Evolutionary conservation across 37 sponge, comb jelly and placozoan genomes (phyloP).

Genomic region (Haliclona indistincta): DNA sequence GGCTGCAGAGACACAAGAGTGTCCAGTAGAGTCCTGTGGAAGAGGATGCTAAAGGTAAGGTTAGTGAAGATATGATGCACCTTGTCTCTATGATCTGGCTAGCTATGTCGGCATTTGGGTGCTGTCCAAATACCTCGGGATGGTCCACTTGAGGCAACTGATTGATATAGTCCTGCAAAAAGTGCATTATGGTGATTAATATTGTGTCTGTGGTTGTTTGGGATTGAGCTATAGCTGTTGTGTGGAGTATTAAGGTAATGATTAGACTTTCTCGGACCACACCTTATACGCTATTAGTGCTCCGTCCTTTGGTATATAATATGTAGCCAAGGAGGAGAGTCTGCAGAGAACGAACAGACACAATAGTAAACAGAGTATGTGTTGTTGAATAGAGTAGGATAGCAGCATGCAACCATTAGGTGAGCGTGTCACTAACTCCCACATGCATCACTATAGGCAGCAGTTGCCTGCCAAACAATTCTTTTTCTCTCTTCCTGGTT

Average conservation of each 20-base stretch:
- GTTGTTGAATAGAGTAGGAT: no score
- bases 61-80: slow-evolving; percentile 14
- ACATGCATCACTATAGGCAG: no score
- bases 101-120: slow-evolving; percentile 99
- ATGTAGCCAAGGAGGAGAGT: slow-evolving; percentile 79
- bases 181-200: no score
- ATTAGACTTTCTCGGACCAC: no score
- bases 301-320: slow-evolving; percentile 99
- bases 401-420: no score
- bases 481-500: slow-evolving; percentile 9
- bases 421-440: no score
- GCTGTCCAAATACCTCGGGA: slow-evolving; percentile 99
- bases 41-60: neutral
- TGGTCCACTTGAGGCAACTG: slow-evolving; percentile 91
- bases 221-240: no score
- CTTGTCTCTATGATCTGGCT: slow-evolving; percentile 99
- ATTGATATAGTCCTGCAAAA: slow-evolving; percentile 83
- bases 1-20: slow-evolving; percentile 98
- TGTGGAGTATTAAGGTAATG: no score
- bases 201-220: no score
- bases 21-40: slow-evolving; percentile 86
- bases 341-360: no score
- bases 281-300: slow-evolving; percentile 77
- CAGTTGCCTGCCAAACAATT: no score
- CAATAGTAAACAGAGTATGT: no score